Evolutionary conservation across 2,113 vertebrate genomes (phyloP).

Genomic region (Corynorhinus townsendii): DNA sequence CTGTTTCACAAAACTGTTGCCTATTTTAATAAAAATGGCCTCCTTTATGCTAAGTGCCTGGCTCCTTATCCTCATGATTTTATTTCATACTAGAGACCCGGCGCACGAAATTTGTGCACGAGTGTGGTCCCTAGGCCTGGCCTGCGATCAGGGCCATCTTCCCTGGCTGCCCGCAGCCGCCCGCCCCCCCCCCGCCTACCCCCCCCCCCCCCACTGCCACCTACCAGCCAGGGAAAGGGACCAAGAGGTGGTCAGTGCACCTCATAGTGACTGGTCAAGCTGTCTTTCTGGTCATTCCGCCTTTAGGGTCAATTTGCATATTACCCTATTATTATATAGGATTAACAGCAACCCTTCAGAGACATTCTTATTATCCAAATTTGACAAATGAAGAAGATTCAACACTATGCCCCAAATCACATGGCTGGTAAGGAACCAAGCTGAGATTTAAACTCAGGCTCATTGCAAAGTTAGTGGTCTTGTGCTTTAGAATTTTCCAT

Average conservation of each 20-base stretch:
- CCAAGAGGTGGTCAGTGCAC: too few species aligned
- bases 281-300: too few species aligned
- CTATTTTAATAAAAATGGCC: not conserved
- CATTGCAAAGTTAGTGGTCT: not conserved
- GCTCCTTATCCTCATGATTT: not conserved
- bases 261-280: too few species aligned
- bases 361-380: not conserved
- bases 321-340: too few species aligned
- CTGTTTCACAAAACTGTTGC: not conserved
- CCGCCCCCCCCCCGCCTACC: too few species aligned
- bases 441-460: not conserved
- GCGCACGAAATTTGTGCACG: too few species aligned
- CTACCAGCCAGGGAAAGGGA: too few species aligned
- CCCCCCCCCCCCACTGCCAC: too few species aligned
- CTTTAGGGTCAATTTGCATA: too few species aligned
- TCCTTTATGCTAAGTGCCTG: not conserved
- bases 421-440: not conserved
- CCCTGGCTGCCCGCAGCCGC: too few species aligned
- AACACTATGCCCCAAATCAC: not conserved
- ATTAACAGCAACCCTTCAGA: not conserved
- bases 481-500: not conserved
- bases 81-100: not conserved
- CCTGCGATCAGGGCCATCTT: too few species aligned
- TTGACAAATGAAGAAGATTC: not conserved
- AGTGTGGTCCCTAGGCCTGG: too few species aligned